Evolutionary conservation across 2,888 invertebrate genomes (phyloP), one percentile per base, ranked within the genome.

Genomic region (Calameuta pallipes): DNA sequence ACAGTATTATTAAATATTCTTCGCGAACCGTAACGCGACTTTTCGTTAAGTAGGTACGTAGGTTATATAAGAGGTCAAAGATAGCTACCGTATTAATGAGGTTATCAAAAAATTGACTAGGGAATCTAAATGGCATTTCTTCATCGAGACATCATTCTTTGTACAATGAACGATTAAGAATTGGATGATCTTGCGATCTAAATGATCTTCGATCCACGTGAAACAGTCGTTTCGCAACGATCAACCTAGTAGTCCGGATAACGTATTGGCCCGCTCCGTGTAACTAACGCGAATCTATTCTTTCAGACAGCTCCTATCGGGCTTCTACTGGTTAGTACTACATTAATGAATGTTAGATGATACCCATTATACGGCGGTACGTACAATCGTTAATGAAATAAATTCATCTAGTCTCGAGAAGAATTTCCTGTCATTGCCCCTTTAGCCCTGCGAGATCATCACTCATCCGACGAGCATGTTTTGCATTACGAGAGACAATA

Each of bases 251-350:
- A 56, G 56, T 23, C 56, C 56, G 56, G 56, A 56, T 56, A 56
- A 56, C 56, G 56, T 56, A 56, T 56, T 56, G 56, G 56, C 23
- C 56, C 56, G 11, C 71, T 71, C 13, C 13, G 71, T 33, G 80
- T 73, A 83, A 89, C 89, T 90, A 90, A 90, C 88, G 87, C 86
- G 86, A 88, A 82, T 89, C 93, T 92, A 93, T 93, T 93, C 93
- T 92, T 92, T 93, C 94, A 95, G 95, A 94, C 95, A 92, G 95
- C 95, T 92, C 94, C 94, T 92, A 94, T 95, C 92, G 95, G 95
- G 95, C 93, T 95, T 92, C 93, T 95, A 93, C 94, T 95, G 95
- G 95, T 95, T 95, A 95, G 93, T 93, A 92, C 92, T 91, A 86
- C 85, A 87, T 87, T 80, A 56, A 56, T 56, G 85, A 86, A 87